Conservation (phyloP, 2,888 invertebrate species). For the Stictocephala bisonia region DNA sequence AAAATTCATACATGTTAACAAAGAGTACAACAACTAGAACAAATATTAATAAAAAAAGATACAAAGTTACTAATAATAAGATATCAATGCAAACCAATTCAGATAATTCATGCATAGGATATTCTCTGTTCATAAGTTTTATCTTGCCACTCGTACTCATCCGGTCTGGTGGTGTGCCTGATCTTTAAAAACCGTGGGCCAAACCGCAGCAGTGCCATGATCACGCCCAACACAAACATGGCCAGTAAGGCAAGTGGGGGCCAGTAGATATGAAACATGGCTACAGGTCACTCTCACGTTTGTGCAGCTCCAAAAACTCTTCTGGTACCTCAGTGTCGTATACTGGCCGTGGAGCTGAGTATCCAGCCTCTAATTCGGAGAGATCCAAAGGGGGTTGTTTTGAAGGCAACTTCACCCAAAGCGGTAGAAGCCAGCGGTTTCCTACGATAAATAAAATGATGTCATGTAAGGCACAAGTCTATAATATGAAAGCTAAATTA, state of each 20-base stretch:
- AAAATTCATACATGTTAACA: no score
- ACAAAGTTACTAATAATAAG: no score
- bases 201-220: conserved; percentile 79
- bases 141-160: conserved; percentile 74
- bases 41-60: no score
- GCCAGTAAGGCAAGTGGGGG: conserved; percentile 81
- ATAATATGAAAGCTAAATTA: no score
- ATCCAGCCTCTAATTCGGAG: conserved; percentile 74
- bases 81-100: no score
- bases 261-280: conserved; percentile 81
- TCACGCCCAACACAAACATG: conserved; percentile 77
- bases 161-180: conserved; percentile 70
- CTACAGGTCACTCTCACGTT: conserved; percentile 86
- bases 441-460: no score
- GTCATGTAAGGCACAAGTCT: no score
- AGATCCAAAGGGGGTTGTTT: conserved; percentile 85
- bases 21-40: no score
- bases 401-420: conserved; percentile 87
- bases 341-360: conserved; percentile 62
- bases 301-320: conserved; percentile 75
- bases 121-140: conserved; percentile 74
- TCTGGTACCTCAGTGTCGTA: conserved; percentile 61
- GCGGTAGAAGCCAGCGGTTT: conserved; percentile 84
- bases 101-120: conserved; percentile 67
- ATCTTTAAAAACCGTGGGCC: conserved; percentile 79